phyloP scores from a whole-genome alignment of 2,797 vertebrate species.

The Echeneis naucrates region DNA sequence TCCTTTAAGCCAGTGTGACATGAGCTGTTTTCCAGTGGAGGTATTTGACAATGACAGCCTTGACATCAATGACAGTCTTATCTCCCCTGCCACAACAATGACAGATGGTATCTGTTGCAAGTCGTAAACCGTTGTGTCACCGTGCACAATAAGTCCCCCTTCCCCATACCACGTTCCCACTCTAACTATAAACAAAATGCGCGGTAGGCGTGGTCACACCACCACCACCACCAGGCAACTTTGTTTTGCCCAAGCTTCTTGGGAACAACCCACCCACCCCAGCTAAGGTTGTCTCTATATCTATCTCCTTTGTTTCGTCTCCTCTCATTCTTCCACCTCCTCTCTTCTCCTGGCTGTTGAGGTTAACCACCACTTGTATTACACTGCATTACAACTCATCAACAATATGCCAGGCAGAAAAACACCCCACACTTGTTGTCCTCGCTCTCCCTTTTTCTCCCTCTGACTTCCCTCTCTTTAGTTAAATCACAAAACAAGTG shows the following conservation, averaged over 20 bases:
- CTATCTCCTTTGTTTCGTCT: slow-evolving; percentile 32
- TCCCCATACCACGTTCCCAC: slow-evolving; percentile 9
- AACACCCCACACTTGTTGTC: slow-evolving; percentile 65
- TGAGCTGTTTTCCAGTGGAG: slow-evolving; percentile 18
- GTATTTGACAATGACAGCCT: slow-evolving; percentile 46
- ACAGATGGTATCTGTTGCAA: slow-evolving; percentile 63
- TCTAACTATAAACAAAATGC: slow-evolving; percentile 52
- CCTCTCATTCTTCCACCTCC: slow-evolving; percentile 1
- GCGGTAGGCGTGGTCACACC: slow-evolving; percentile 24
- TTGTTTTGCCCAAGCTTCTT: slow-evolving; percentile 37
- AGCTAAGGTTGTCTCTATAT: slow-evolving; percentile 27
- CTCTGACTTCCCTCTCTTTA: slow-evolving; percentile 58
- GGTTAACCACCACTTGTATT: slow-evolving; percentile 88
- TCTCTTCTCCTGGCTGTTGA: slow-evolving; percentile 68
- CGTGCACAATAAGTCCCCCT: slow-evolving; percentile 18
- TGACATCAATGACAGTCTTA: slow-evolving; percentile 42
- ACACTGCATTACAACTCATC: slow-evolving; percentile 83
- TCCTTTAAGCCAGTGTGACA: slow-evolving; percentile 38
- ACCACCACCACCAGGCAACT: slow-evolving; percentile 11
- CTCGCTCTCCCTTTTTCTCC: slow-evolving; percentile 53
- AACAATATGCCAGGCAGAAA: slow-evolving; percentile 69
- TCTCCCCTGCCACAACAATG: slow-evolving; percentile 49
- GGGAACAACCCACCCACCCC: slow-evolving; percentile 15
- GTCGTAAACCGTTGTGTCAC: slow-evolving; percentile 44
- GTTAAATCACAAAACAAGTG: slow-evolving; percentile 76